Evolutionary conservation across 1,140 invertebrate genomes (phyloP).

Genomic region (Pogonus chalceus): DNA sequence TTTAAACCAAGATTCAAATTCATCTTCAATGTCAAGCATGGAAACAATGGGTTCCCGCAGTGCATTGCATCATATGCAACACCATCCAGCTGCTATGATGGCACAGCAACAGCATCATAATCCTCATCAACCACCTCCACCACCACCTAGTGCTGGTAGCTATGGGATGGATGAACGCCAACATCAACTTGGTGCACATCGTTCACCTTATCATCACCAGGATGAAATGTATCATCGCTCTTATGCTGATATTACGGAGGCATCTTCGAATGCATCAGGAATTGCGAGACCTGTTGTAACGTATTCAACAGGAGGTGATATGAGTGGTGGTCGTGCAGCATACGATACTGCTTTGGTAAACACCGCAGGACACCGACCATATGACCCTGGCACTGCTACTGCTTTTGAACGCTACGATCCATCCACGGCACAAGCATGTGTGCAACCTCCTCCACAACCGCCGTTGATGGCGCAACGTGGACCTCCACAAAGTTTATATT

Average conservation of each 20-base stretch:
- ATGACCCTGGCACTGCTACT: slow-evolving; percentile 47
- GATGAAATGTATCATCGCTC: slow-evolving; percentile 43
- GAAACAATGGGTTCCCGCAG: slow-evolving; percentile 48
- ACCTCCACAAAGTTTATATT: slow-evolving; percentile 38
- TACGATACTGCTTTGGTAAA: slow-evolving; percentile 36
- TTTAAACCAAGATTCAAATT: slow-evolving; percentile 59
- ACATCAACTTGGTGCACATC: slow-evolving; percentile 47
- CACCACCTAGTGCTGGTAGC: too few species aligned
- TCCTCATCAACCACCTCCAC: slow-evolving; percentile 26
- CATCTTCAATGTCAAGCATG: slow-evolving; percentile 60
- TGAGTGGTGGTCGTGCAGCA: slow-evolving; percentile 26
- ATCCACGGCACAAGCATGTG: slow-evolving; percentile 26
- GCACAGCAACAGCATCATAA: slow-evolving; percentile 31
- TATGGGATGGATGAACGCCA: slow-evolving; percentile 38
- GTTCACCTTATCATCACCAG: slow-evolving; percentile 52
- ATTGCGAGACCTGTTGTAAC: slow-evolving; percentile 51
- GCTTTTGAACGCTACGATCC: slow-evolving; percentile 68
- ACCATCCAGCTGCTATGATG: too few species aligned
- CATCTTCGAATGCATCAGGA: slow-evolving; percentile 29
- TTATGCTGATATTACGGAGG: slow-evolving; percentile 40
- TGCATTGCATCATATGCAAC: slow-evolving; percentile 27
- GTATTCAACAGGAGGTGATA: slow-evolving; percentile 47
- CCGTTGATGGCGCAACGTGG: slow-evolving; percentile 46
- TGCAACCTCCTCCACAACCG: slow-evolving; percentile 43
- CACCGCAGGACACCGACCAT: slow-evolving; percentile 47